Evolutionary conservation across 2,113 vertebrate genomes (phyloP).

Genomic region (Heterotilapia buettikoferi): DNA sequence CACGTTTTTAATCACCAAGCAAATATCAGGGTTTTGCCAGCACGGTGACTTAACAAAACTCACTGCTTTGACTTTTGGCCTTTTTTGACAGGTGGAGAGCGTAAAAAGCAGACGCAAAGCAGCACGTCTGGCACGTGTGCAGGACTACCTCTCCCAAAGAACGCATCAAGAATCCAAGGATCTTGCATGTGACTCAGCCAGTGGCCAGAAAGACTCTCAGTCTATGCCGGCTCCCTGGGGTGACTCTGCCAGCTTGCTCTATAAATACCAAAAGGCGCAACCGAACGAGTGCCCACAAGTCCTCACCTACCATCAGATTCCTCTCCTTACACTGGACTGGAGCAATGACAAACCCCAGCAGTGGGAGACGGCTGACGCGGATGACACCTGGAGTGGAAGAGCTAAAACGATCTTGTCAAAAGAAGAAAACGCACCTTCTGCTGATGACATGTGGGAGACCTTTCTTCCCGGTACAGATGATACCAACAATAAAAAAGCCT

Average conservation of each 20-base stretch:
- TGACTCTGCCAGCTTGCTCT: neutral
- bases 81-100: slow-evolving; percentile 60
- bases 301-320: slow-evolving; percentile 66
- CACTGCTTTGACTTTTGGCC: neutral
- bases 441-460: slow-evolving; percentile 37
- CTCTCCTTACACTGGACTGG: slow-evolving; percentile 60
- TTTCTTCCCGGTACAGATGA: slow-evolving; percentile 32
- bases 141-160: slow-evolving; percentile 42
- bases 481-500: neutral
- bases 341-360: slow-evolving; percentile 14
- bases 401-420: slow-evolving; percentile 9
- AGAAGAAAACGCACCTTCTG: neutral
- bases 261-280: slow-evolving; percentile 4
- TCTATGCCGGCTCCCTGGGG: neutral
- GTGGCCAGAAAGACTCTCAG: neutral
- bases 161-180: neutral
- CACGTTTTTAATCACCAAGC: neutral
- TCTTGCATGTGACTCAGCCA: neutral
- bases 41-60: neutral
- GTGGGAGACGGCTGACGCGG: neutral
- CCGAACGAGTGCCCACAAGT: slow-evolving; percentile 9
- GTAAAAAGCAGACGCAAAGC: slow-evolving; percentile 40
- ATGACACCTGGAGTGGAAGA: slow-evolving; percentile 4
- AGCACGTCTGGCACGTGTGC: slow-evolving; percentile 29
- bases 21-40: neutral